phyloP scores from a whole-genome alignment of 2,797 vertebrate genomes.

The Rhinophrynus dorsalis region DNA sequence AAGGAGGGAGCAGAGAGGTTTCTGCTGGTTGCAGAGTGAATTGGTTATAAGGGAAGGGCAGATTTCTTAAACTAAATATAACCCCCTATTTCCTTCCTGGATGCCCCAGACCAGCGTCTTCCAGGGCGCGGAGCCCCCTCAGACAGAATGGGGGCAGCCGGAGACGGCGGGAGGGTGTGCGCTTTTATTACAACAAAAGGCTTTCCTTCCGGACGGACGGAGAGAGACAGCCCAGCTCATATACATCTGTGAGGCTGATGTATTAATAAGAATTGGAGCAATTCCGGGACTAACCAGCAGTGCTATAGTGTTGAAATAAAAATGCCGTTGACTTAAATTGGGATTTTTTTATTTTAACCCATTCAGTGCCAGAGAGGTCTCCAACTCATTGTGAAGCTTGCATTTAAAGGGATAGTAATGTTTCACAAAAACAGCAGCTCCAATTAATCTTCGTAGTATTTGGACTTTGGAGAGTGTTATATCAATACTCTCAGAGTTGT shows the following conservation, averaged over 20 bases:
- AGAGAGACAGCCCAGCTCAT: neutral
- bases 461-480: no score
- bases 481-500: no score
- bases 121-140: slow-evolving; percentile 30
- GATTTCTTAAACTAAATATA: slow-evolving; percentile 17
- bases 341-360: neutral
- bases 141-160: neutral
- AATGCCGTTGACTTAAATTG: no score
- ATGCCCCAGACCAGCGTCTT: slow-evolving; percentile 18
- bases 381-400: neutral
- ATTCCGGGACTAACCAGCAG: no score
- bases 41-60: slow-evolving; percentile 2
- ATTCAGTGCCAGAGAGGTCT: neutral
- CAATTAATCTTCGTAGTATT: no score
- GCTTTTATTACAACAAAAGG: slow-evolving; percentile 21
- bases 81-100: slow-evolving; percentile 22
- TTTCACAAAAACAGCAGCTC: no score
- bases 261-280: no score
- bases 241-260: no score
- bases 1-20: no score
- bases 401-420: neutral
- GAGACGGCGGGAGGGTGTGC: slow-evolving; percentile 16
- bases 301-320: no score
- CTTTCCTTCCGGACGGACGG: slow-evolving; percentile 34
- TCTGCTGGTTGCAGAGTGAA: neutral